Percentiles rank a stretch among this genome's conserved stretches.
Conservation (phyloP, 2,797 vertebrate genomes). For the Neosalanx taihuensis region DNA sequence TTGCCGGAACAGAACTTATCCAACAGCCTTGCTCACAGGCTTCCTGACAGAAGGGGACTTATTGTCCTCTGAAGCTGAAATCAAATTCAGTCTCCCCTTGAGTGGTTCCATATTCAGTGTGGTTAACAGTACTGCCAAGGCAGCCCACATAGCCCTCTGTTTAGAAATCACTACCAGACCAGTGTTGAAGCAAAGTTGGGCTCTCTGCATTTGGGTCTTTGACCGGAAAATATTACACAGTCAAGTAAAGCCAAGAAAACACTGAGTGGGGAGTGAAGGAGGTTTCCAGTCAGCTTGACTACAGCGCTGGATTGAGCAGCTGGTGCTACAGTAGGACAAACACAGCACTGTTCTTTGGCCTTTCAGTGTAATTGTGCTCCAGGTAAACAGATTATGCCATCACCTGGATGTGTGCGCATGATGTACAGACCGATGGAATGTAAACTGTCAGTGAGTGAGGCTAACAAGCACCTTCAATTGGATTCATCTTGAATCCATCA, state of each 20-base stretch:
- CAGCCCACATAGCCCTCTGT: conserved; percentile 45
- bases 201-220: conserved; percentile 27
- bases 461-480: background rate
- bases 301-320: conserved; percentile 1
- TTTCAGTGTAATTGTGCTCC: background rate
- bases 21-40: conserved; percentile 39
- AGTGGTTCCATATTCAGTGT: conserved; percentile 56
- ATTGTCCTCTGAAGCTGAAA: conserved; percentile 56
- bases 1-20: conserved; percentile 48
- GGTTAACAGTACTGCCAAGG: conserved; percentile 56
- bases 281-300: conserved; percentile 1
- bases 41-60: conserved; percentile 45
- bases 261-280: conserved; percentile 15
- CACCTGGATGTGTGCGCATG: conserved; percentile 1
- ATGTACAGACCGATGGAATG: background rate
- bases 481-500: background rate
- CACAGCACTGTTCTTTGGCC: conserved; percentile 11
- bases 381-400: conserved; percentile 19
- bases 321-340: conserved; percentile 4
- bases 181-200: conserved; percentile 47
- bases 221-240: conserved; percentile 36
- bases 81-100: conserved; percentile 39
- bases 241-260: conserved; percentile 32
- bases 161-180: conserved; percentile 66
- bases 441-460: background rate